Evolutionary conservation across 53 echinoderm and acorn worm genomes (phyloP).

Genomic region (Crossaster papposus): DNA sequence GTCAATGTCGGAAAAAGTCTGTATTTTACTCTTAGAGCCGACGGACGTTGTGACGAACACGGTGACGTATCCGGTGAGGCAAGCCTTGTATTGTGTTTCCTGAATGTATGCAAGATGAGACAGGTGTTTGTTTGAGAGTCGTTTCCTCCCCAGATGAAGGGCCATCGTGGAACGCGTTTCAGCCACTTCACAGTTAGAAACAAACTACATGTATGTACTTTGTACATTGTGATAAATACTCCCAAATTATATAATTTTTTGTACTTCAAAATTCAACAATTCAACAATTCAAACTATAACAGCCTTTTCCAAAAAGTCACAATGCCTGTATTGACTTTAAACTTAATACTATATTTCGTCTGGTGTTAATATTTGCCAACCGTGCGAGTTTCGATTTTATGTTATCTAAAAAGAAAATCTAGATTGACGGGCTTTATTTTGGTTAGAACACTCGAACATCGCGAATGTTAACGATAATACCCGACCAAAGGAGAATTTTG

Average conservation of each 20-base stretch:
- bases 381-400: no score
- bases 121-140: slow-evolving; percentile 2
- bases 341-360: no score
- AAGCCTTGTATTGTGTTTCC: background rate
- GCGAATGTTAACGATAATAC: no score
- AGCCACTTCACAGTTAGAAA: background rate
- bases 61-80: background rate
- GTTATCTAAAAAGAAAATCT: no score
- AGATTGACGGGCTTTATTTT: no score
- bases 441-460: no score
- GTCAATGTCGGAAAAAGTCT: background rate
- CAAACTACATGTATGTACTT: background rate
- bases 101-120: background rate
- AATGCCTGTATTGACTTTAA: no score
- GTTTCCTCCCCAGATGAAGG: background rate
- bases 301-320: no score
- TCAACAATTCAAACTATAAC: no score
- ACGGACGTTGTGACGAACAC: background rate
- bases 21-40: background rate
- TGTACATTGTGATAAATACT: background rate
- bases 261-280: no score
- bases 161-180: background rate
- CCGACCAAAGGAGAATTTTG: no score
- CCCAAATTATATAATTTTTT: background rate
- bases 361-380: no score